Evolutionary conservation across 2,888 invertebrate species (phyloP).

Genomic region (Megalurothrips usitatus): DNA sequence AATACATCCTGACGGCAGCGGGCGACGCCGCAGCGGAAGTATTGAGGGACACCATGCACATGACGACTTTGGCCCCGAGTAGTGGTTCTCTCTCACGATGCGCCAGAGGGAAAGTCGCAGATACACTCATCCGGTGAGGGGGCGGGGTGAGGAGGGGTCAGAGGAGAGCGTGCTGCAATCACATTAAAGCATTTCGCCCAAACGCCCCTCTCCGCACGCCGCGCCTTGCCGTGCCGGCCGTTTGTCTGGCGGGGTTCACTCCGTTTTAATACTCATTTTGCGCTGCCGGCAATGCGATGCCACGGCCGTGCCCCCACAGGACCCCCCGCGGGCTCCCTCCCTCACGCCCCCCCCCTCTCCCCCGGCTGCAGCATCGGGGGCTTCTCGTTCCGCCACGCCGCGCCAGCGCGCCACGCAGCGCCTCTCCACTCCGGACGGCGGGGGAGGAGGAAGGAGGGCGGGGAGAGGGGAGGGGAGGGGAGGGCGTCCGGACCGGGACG

Average conservation of each 20-base stretch:
- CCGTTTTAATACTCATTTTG: constrained; percentile 25
- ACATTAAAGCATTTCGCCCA: constrained; percentile 23
- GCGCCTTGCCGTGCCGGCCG: neutral
- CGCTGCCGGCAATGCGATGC: neutral
- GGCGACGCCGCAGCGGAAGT: neutral
- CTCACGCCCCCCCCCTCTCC: neutral
- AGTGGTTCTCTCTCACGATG: too few relatives aligned
- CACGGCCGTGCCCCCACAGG: neutral
- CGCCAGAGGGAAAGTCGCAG: too few relatives aligned
- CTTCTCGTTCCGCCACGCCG: too few relatives aligned
- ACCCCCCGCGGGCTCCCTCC: neutral
- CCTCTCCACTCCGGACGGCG: neutral
- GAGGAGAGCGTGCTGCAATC: neutral
- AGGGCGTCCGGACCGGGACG: neutral
- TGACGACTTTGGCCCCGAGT: too few relatives aligned
- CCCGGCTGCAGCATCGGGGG: neutral
- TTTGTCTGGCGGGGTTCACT: constrained; percentile 25
- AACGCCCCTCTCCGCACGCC: neutral
- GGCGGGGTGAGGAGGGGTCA: neutral
- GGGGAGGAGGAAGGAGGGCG: neutral
- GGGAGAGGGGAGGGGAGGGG: neutral
- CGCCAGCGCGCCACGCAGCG: neutral
- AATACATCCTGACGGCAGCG: too few relatives aligned
- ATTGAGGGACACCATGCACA: neutral
- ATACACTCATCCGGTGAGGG: neutral